phyloP scores from a whole-genome alignment of 1,140 invertebrate species.

The Neodiprion virginianus region DNA sequence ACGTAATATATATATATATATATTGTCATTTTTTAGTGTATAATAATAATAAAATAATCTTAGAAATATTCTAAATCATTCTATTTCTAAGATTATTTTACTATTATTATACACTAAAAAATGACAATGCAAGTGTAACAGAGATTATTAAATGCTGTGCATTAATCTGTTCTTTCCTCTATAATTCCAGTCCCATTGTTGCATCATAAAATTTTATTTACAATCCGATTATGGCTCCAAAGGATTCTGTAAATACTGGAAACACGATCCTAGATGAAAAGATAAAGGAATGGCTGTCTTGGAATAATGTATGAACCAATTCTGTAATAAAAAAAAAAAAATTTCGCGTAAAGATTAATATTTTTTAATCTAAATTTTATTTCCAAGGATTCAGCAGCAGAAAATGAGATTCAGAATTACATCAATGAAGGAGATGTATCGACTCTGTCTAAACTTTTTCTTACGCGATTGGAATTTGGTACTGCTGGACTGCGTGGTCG shows the following conservation, averaged over 20 bases:
- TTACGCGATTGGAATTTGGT: slow-evolving; percentile 80
- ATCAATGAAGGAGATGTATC: slow-evolving; percentile 59
- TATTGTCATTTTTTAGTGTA: too few species aligned
- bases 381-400: slow-evolving; percentile 59
- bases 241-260: slow-evolving; percentile 44
- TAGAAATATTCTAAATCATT: too few species aligned
- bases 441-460: slow-evolving; percentile 66
- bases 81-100: too few species aligned
- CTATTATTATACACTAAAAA: too few species aligned
- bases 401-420: slow-evolving; percentile 64
- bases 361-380: slow-evolving; percentile 5
- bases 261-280: slow-evolving; percentile 61
- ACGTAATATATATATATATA: too few species aligned
- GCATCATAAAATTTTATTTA: not conserved
- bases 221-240: slow-evolving; percentile 26
- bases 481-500: slow-evolving; percentile 89
- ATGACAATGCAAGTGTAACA: too few species aligned
- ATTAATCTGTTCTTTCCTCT: not conserved
- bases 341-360: not conserved
- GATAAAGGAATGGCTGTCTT: slow-evolving; percentile 69
- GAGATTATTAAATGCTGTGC: not conserved
- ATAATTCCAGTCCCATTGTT: not conserved
- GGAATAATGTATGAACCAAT: slow-evolving; percentile 66
- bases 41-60: too few species aligned
- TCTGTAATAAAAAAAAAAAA: slow-evolving; percentile 48